Percentiles rank a stretch among this genome's conserved stretches.
phyloP scores from a whole-genome alignment of 2,797 vertebrate species.

The Ibycter americanus region DNA sequence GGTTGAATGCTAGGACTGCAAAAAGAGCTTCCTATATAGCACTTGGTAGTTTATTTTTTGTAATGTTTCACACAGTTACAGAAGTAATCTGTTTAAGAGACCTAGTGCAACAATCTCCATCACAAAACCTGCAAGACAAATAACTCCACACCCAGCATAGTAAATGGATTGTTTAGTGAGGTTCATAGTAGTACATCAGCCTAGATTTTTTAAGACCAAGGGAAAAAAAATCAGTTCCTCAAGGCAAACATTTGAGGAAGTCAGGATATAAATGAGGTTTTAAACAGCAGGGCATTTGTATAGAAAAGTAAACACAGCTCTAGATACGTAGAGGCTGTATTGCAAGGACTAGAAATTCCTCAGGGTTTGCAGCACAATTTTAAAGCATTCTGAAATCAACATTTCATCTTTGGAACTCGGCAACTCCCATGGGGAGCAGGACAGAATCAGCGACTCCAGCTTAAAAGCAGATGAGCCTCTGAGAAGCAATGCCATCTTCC shows the following conservation, averaged over 20 bases:
- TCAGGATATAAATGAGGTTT: not conserved
- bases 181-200: not conserved
- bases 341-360: not conserved
- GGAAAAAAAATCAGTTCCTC: not conserved
- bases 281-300: not conserved
- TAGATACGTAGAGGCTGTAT: fast-evolving
- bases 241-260: not conserved
- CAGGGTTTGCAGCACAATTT: not conserved
- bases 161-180: not conserved
- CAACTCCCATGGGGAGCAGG: not conserved
- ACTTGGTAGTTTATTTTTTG: not conserved
- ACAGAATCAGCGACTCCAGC: not conserved
- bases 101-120: not conserved
- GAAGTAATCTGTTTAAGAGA: not conserved
- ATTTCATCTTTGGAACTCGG: not conserved
- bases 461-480: not conserved
- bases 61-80: not conserved
- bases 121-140: not conserved
- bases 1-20: not conserved
- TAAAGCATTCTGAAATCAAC: not conserved
- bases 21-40: not conserved
- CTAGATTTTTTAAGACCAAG: not conserved
- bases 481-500: not conserved
- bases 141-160: not conserved
- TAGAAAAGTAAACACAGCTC: not conserved